Evolutionary conservation across 2,888 invertebrate genomes (phyloP).

Genomic region (Shargacucullia verbasci): DNA sequence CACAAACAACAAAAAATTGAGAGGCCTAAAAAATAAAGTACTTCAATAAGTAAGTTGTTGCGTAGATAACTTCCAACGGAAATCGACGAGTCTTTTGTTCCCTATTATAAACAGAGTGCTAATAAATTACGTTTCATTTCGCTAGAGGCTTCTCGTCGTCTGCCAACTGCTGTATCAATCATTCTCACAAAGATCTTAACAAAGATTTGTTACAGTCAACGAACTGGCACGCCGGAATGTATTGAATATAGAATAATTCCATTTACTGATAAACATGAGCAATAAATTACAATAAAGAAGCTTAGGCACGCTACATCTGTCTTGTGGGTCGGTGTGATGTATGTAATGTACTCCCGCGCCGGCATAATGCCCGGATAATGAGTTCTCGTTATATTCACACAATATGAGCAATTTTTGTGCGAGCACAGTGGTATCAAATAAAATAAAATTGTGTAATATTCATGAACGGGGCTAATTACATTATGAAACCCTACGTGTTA

Average conservation of each 20-base stretch:
- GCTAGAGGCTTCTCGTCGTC: conserved; percentile 71
- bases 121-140: conserved; percentile 78
- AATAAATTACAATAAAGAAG: conserved; percentile 61
- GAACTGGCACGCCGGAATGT: conserved; percentile 63
- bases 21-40: conserved; percentile 48
- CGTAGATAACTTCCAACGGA: conserved; percentile 67
- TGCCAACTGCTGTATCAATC: conserved; percentile 75
- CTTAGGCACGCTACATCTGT: conserved; percentile 52
- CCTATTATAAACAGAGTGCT: conserved; percentile 74
- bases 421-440: conserved; percentile 25
- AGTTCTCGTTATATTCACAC: conserved; percentile 40
- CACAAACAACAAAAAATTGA: conserved; percentile 42
- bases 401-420: conserved; percentile 45
- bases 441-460: conserved; percentile 53
- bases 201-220: conserved; percentile 79
- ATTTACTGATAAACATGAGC: conserved; percentile 62
- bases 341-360: conserved; percentile 32
- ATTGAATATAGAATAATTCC: conserved; percentile 67
- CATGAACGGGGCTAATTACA: conserved; percentile 55
- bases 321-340: conserved; percentile 43
- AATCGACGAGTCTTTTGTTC: conserved; percentile 71
- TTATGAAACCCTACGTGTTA: conserved; percentile 48
- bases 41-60: conserved; percentile 74
- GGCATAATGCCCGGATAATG: conserved; percentile 49
- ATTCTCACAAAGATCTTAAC: conserved; percentile 72